Percentiles rank a stretch among this genome's conserved stretches.
Conservation (phyloP, 2,113 vertebrate species). For the Seriola rivoliana region DNA sequence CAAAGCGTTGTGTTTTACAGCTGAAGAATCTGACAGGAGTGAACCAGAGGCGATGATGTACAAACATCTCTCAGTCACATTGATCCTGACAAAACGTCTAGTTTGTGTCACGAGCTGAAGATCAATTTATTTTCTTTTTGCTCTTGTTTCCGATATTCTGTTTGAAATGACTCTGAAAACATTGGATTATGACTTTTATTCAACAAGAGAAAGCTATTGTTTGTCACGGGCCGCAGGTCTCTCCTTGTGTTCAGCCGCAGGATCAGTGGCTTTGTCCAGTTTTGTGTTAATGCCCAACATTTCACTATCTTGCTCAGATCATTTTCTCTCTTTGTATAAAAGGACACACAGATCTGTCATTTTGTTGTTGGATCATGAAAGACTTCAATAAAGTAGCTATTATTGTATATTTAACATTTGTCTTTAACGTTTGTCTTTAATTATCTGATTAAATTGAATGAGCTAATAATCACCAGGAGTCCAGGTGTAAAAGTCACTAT, state of each 20-base stretch:
- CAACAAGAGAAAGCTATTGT: background rate
- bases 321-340: conserved; percentile 19
- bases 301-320: background rate
- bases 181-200: conserved; percentile 15
- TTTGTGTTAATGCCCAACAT: conserved; percentile 17
- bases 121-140: conserved; percentile 6
- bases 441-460: background rate
- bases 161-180: background rate
- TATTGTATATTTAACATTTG: conserved; percentile 38
- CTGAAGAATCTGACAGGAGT: conserved; percentile 86
- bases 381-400: conserved; percentile 63
- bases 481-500: background rate
- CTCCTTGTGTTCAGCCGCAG: conserved; percentile 20
- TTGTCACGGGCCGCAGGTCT: background rate
- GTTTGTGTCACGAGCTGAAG: conserved; percentile 13
- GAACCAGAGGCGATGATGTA: conserved; percentile 84
- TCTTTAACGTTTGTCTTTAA: background rate
- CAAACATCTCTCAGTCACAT: background rate
- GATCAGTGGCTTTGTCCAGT: background rate
- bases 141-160: conserved; percentile 16
- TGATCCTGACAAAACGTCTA: background rate
- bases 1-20: conserved; percentile 65
- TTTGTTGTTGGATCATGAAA: conserved; percentile 14
- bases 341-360: conserved; percentile 17
- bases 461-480: too few relatives aligned